Conservation (phyloP, 1,140 invertebrate genomes). For the Caenorhabditis elegans region WBcel235 BX284602.5:5935001-5935500, state of each 20-base stretch:
- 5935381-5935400: neutral
- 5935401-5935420: neutral
- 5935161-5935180: constrained; percentile 3
- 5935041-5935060: too few relatives aligned
- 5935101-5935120: too few relatives aligned
- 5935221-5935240: neutral
- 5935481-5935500: constrained; percentile 23
- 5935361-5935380: neutral
- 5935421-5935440: constrained; percentile 31
- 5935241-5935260: neutral
- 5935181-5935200: neutral
- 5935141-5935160: too few relatives aligned
- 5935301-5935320: constrained; percentile 22
- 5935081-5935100: too few relatives aligned
- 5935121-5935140: too few relatives aligned
- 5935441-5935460: neutral
- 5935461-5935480: neutral
- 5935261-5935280: neutral
- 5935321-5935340: neutral
- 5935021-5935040: too few relatives aligned
- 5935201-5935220: neutral
- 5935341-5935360: neutral
- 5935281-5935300: constrained; percentile 21
- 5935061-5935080: too few relatives aligned
- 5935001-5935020: too few relatives aligned